These are phyloP conservation scores for Mesorhabditis belari DNA, from an alignment of 2,888 invertebrate species.

Conservation along the genomic window DNA sequence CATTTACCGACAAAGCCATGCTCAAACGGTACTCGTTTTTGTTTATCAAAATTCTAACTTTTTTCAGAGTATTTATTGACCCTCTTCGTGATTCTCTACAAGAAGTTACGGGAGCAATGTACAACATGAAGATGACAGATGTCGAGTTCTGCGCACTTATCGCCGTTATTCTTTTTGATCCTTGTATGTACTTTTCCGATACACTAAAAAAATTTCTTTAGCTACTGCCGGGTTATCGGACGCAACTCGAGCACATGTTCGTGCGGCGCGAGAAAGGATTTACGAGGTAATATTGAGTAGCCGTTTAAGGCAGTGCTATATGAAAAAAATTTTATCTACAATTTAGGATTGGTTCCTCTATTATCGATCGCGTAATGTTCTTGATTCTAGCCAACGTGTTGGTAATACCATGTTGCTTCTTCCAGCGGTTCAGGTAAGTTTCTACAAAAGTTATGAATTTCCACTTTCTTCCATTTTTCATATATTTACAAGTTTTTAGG, in stretches of 20 bases:
- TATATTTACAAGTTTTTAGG: conserved; percentile 5
- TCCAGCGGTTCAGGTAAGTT: conserved; percentile 7
- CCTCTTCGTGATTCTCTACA: conserved; percentile 27
- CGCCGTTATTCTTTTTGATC: conserved; percentile 37
- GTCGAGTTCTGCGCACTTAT: conserved; percentile 37
- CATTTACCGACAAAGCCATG: conserved; percentile 19
- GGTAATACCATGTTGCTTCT: conserved; percentile 41
- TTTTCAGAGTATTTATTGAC: conserved; percentile 17
- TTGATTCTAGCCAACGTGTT: conserved; percentile 30
- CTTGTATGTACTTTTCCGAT: conserved; percentile 15
- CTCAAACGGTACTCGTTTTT: conserved; percentile 6
- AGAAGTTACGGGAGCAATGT: conserved; percentile 29
- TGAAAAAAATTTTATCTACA: too few relatives aligned
- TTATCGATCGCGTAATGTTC: conserved; percentile 25
- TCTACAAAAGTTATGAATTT: conserved; percentile 20
- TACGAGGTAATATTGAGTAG: too few relatives aligned
- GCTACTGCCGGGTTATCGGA: conserved; percentile 13
- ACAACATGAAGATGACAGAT: conserved; percentile 32
- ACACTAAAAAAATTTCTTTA: conserved; percentile 5
- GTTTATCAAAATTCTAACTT: neutral
- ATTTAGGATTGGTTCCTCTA: conserved; percentile 40
- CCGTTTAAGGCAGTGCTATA: too few relatives aligned
- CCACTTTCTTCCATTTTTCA: neutral
- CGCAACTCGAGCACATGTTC: conserved; percentile 12
- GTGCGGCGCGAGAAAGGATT: conserved; percentile 19